Evolutionary conservation across 2,113 vertebrate genomes (phyloP).

Genomic region (Ursus arctos): DNA sequence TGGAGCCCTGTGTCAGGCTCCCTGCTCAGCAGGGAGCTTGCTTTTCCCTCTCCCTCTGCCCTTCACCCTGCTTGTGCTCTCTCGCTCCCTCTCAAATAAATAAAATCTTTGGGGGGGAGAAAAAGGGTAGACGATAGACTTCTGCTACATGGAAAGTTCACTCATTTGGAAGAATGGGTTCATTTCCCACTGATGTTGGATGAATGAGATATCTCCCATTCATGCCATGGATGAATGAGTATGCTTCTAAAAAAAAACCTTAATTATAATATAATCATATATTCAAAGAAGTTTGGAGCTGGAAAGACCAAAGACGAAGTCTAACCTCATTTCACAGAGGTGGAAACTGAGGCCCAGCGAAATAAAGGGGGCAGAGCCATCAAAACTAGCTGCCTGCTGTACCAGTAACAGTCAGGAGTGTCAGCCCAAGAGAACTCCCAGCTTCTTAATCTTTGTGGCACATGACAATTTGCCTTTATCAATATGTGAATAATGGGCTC

Average conservation of each 20-base stretch:
- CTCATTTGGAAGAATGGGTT: slow-evolving; percentile 12
- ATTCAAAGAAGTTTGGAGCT: not conserved
- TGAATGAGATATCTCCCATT: slow-evolving; percentile 42
- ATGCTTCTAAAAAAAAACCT: slow-evolving; percentile 41
- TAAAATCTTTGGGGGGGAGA: not conserved
- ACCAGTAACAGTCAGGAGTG: not conserved
- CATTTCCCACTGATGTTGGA: slow-evolving; percentile 18
- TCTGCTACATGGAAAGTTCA: not conserved
- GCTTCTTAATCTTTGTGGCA: not conserved
- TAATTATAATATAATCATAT: not conserved
- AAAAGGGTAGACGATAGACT: not conserved
- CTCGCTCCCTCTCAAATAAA: not conserved
- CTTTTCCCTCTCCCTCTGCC: not conserved
- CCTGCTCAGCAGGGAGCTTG: not conserved
- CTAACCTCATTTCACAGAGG: not conserved
- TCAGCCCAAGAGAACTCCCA: not conserved
- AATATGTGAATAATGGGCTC: not conserved
- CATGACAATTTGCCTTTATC: not conserved
- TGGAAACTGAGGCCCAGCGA: slow-evolving; percentile 23
- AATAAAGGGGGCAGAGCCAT: not conserved
- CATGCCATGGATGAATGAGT: not conserved
- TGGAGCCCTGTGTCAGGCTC: not conserved
- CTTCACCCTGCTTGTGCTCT: not conserved
- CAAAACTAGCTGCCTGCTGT: not conserved
- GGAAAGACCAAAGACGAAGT: not conserved